A percentile compares a stretch with the other conserved stretches of the same genome.
phyloP scores from a whole-genome alignment of 2,113 vertebrate species.

The Ploceus nigricollis region DNA sequence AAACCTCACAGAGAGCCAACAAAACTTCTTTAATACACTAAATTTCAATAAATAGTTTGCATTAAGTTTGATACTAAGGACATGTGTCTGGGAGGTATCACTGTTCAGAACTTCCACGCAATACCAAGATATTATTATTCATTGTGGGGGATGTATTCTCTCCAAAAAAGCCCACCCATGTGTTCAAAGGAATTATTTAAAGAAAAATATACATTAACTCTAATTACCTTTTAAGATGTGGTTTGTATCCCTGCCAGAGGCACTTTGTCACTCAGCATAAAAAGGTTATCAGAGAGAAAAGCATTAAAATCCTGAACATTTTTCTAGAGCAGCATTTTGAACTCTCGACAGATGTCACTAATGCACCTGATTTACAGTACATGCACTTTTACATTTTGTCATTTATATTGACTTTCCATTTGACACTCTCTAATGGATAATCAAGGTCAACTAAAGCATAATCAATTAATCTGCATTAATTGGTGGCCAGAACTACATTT shows the following conservation, averaged over 20 bases:
- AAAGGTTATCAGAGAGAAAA: background rate
- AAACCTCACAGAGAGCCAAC: background rate
- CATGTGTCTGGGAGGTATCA: fast-evolving
- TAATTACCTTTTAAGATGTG: background rate
- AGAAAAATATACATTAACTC: background rate
- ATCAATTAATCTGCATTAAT: slow-evolving; percentile 55
- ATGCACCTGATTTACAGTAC: slow-evolving; percentile 5
- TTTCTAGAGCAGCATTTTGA: slow-evolving; percentile 13
- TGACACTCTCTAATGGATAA: slow-evolving; percentile 42
- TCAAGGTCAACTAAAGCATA: slow-evolving; percentile 53
- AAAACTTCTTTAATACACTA: background rate
- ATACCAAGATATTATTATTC: background rate
- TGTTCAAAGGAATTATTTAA: background rate
- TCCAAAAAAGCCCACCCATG: background rate
- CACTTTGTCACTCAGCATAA: background rate
- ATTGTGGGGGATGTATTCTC: background rate
- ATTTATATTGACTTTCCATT: slow-evolving; percentile 44
- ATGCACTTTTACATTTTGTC: slow-evolving; percentile 29
- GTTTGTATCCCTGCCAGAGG: background rate
- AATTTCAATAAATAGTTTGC: background rate
- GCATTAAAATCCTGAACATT: background rate
- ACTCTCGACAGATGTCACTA: slow-evolving; percentile 51
- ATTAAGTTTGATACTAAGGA: background rate
- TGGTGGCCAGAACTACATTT: slow-evolving; percentile 16
- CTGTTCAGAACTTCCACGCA: fast-evolving